phyloP scores from a whole-genome alignment of 53 echinoderm and acorn worm species.

The Apostichopus leukothele region DNA sequence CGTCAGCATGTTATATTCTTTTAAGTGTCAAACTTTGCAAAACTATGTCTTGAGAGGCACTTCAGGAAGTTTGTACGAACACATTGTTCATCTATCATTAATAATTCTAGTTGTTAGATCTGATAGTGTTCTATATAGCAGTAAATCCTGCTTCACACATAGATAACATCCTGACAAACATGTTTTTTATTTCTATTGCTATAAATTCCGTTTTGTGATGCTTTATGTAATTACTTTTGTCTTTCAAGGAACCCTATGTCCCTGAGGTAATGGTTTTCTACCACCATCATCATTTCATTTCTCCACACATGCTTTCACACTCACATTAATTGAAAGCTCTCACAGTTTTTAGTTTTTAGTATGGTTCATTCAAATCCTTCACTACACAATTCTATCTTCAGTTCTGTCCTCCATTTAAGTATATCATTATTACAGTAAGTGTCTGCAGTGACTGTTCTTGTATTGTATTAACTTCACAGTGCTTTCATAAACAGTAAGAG shows the following conservation, averaged over 20 bases:
- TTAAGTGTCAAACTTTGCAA: no score
- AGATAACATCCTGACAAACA: no score
- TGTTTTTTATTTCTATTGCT: no score
- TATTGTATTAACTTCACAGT: constrained; percentile 24
- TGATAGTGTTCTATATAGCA: no score
- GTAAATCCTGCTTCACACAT: no score
- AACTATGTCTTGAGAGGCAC: no score
- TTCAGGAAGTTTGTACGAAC: no score
- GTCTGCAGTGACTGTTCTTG: constrained; percentile 23
- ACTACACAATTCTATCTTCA: no score
- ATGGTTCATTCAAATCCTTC: no score
- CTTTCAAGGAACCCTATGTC: neutral
- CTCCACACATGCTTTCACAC: neutral
- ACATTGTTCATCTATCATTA: no score
- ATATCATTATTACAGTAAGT: neutral
- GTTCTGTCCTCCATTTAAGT: constrained; percentile 5
- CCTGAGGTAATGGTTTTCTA: neutral
- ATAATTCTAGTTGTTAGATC: no score
- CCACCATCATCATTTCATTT: neutral
- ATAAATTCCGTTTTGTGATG: neutral
- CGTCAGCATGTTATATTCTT: no score
- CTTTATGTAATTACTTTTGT: constrained; percentile 5
- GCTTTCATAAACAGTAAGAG: constrained; percentile 6
- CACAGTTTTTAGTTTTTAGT: neutral
- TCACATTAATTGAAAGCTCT: neutral